A percentile compares a stretch with the other conserved stretches of the same genome.
These are phyloP conservation scores for Alitta virens DNA, from an alignment of 2,888 invertebrate species.

Conservation along the genomic window DNA sequence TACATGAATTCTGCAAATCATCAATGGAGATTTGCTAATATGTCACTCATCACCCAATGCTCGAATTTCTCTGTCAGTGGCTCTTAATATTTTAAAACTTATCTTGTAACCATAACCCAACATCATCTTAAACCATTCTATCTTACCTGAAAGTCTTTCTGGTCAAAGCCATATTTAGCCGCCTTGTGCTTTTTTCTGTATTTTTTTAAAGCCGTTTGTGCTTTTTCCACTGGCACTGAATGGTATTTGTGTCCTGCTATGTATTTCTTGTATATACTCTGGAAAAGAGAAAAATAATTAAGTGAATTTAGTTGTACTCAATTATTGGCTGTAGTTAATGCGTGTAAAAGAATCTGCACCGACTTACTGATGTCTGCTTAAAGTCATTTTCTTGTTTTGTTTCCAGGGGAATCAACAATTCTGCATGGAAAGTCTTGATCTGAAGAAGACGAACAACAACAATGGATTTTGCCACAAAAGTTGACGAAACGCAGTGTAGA, in stretches of 20 bases:
- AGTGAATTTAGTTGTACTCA: no score
- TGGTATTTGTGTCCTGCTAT: slow-evolving; percentile 84
- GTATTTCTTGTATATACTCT: slow-evolving; percentile 91
- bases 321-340: no score
- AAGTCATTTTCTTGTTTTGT: slow-evolving; percentile 33
- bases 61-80: no score
- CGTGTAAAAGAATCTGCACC: not conserved
- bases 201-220: slow-evolving; percentile 43
- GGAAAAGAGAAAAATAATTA: slow-evolving; percentile 29
- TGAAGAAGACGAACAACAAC: slow-evolving; percentile 58
- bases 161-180: slow-evolving; percentile 42
- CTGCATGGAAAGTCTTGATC: slow-evolving; percentile 92
- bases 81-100: no score
- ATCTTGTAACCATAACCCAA: no score
- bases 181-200: slow-evolving; percentile 48
- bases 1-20: no score
- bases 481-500: no score
- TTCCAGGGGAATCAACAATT: slow-evolving; percentile 85
- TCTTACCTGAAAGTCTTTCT: slow-evolving; percentile 50
- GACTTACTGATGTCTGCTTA: slow-evolving; percentile 28
- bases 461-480: no score
- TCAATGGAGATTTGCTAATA: no score
- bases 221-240: slow-evolving; percentile 41
- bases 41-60: no score
- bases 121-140: no score